phyloP scores from a whole-genome alignment of 2,113 vertebrate species.

The Serinus canaria region DNA sequence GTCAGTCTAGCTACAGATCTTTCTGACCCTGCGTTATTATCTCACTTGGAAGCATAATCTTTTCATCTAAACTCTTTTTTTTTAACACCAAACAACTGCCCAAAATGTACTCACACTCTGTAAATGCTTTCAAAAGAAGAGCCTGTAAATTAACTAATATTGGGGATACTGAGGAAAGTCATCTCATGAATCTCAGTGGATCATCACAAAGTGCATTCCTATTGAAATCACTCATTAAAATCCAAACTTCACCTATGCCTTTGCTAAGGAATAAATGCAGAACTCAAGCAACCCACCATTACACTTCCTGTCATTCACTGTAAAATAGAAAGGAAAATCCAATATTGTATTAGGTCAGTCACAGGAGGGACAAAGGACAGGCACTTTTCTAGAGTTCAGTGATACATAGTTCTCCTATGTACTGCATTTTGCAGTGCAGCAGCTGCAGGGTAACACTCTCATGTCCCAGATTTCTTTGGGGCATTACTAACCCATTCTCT shows the following conservation, averaged over 20 bases:
- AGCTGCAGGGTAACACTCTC: background rate
- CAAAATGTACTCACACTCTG: background rate
- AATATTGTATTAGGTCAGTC: background rate
- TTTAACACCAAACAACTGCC: background rate
- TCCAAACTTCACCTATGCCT: background rate
- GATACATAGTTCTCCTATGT: background rate
- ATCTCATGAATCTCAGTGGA: background rate
- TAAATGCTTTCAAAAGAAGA: background rate
- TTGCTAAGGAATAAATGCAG: background rate
- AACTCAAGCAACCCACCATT: background rate
- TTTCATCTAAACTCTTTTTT: background rate
- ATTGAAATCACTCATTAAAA: background rate
- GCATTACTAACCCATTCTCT: background rate
- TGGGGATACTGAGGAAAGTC: background rate
- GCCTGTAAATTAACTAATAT: background rate
- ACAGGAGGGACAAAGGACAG: background rate
- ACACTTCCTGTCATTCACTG: background rate
- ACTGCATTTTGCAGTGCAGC: background rate
- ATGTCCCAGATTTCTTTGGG: background rate
- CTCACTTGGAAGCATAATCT: background rate
- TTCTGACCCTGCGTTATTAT: background rate
- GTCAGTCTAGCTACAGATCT: background rate
- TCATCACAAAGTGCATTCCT: background rate
- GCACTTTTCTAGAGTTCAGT: background rate
- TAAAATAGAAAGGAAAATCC: slow-evolving; percentile 3